Percentiles rank a stretch among this genome's conserved stretches.
Conservation (phyloP, 2,113 vertebrate species). For the Neotoma lepida region DNA sequence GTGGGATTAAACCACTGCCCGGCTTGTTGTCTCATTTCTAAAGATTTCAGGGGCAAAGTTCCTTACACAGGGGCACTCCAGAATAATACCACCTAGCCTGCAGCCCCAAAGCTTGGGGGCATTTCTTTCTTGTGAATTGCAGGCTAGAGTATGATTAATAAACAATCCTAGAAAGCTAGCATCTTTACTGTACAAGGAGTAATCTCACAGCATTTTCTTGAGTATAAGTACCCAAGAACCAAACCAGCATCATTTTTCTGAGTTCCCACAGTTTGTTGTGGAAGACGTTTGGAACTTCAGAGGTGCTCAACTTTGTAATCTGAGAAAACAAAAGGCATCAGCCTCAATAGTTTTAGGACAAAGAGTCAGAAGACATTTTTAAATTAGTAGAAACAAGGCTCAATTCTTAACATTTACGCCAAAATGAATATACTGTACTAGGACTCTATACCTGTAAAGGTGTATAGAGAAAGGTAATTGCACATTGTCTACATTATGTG, state of each 20-base stretch:
- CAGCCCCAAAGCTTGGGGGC: neutral
- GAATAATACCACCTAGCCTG: neutral
- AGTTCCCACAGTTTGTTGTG: neutral
- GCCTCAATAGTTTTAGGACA: neutral
- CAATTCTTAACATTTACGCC: neutral
- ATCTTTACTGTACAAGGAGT: neutral
- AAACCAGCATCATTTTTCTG: neutral
- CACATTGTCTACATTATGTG: neutral
- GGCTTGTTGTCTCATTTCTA: neutral
- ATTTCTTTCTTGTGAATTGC: neutral
- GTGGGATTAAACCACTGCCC: no score
- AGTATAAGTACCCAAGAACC: neutral
- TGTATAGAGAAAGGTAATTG: neutral
- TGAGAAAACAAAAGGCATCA: neutral
- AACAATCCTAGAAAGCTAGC: conserved; percentile 38
- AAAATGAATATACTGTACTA: neutral
- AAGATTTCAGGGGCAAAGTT: neutral
- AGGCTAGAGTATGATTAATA: neutral
- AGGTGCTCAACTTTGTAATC: neutral
- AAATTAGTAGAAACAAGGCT: neutral
- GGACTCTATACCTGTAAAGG: neutral
- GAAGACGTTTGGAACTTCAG: conserved; percentile 9
- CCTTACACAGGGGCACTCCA: neutral
- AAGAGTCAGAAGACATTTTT: neutral
- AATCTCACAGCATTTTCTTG: conserved; percentile 33